A percentile compares a stretch with the other conserved stretches of the same genome.
phyloP scores from a whole-genome alignment of 2,113 vertebrate genomes.

The Limnothrissa miodon region DNA sequence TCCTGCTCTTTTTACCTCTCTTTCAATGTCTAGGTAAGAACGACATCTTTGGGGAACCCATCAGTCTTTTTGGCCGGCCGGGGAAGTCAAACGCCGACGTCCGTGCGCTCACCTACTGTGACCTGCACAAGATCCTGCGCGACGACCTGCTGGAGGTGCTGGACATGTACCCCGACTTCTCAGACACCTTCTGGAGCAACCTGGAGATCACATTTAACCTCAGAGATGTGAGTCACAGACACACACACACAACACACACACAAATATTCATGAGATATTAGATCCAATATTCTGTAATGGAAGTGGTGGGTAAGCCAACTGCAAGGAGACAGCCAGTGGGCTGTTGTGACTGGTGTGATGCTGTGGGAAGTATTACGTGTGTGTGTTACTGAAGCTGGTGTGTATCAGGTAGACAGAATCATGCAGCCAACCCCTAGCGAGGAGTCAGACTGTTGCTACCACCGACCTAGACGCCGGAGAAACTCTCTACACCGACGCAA shows the following conservation, averaged over 20 bases:
- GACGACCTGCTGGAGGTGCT: conserved; percentile 94
- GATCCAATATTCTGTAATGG: neutral
- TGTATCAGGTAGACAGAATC: conserved; percentile 89
- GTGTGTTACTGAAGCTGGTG: conserved; percentile 67
- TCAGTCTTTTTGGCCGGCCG: conserved; percentile 83
- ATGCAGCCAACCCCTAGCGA: conserved; percentile 80
- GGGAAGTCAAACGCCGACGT: conserved; percentile 93
- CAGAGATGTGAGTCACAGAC: conserved; percentile 84
- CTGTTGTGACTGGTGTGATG: neutral
- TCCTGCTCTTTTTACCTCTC: neutral
- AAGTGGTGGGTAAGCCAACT: neutral
- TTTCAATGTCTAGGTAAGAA: conserved; percentile 76
- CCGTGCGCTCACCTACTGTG: conserved; percentile 93
- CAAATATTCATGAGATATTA: neutral
- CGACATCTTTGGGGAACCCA: conserved; percentile 93
- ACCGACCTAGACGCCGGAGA: conserved; percentile 67
- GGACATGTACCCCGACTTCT: conserved; percentile 96
- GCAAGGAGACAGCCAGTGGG: neutral
- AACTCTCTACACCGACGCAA: conserved; percentile 69
- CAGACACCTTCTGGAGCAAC: conserved; percentile 92
- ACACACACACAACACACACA: conserved; percentile 10
- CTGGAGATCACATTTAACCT: conserved; percentile 97
- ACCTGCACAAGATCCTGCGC: conserved; percentile 93
- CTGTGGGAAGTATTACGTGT: conserved; percentile 32
- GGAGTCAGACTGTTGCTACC: conserved; percentile 78